Evolutionary conservation across 1,140 invertebrate genomes (phyloP), one percentile per base, ranked within the genome.

Genomic region (Choristoneura fumiferana): DNA sequence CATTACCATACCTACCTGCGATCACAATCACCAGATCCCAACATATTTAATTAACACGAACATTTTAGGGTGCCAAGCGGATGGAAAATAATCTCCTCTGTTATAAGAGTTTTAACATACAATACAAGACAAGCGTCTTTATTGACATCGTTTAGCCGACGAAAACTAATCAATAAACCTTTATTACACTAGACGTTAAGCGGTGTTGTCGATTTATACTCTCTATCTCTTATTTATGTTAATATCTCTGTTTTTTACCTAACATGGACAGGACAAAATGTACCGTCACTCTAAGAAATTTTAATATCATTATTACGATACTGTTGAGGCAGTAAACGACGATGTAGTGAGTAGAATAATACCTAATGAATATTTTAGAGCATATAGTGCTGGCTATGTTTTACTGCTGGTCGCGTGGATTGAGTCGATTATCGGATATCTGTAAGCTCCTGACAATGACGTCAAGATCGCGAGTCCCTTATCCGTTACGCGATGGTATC

Each of bases 391-490:
- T 29, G 22, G 22, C 22, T 29, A 29, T 29, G 22, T 6, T 29
- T 29, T 29, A 29, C 6, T 29, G 22, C 6, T 29, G 2, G 6
- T 29, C 2, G 2, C 22, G 6, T 29, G 22, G 22, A 6, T 29
- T 6, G 2, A 29, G n/a, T n/a, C 22, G 2, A 29, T 3, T 29
- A 29, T 29, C 2, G 22, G 22, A 29, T 3, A 29, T 29, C 22
- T 29, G 22, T 29, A 3, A 29, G 22, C 22, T 6, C 22, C 22
- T 29, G 22, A 29, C 2, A 2, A 2, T 29, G 22, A 29, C n/a
- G n/a, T n/a, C n/a, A n/a, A n/a, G n/a, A n/a, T n/a, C n/a, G n/a
- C 67, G 71, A 76, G 73, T 81, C 78, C 81, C 83, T 86, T 84
- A 82, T 81, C 78, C 83, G 73, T 79, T 75, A 77, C 75, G 71